phyloP scores from a whole-genome alignment of 1,140 invertebrate genomes.

The Hypsibius dujardini region DNA sequence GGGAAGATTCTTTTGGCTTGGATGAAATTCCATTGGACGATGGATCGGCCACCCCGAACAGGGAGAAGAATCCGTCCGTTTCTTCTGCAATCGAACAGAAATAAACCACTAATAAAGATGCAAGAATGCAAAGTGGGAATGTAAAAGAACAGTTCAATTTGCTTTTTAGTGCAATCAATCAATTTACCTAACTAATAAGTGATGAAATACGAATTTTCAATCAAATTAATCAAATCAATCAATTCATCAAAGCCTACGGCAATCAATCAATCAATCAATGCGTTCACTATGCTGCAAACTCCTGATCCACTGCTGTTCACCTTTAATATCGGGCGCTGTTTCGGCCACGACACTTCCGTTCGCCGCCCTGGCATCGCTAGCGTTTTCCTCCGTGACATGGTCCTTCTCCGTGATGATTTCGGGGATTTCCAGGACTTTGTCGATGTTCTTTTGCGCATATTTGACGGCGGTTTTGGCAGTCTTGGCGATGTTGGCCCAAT shows the following conservation, averaged over 20 bases:
- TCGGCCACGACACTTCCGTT: neutral
- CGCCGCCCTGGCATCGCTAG: conserved; percentile 14
- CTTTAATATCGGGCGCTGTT: no score
- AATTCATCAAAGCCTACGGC: no score
- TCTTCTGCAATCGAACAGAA: conserved; percentile 23
- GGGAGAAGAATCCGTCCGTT: conserved; percentile 26
- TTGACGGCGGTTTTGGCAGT: conserved; percentile 66
- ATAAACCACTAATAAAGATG: no score
- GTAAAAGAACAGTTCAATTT: no score
- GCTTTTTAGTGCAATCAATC: no score
- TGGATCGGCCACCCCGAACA: conserved; percentile 24
- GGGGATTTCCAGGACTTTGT: conserved; percentile 79
- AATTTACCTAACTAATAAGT: no score
- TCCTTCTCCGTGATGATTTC: conserved; percentile 39
- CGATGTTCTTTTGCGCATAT: conserved; percentile 80
- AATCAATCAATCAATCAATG: no score
- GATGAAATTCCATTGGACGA: neutral
- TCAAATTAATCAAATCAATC: no score
- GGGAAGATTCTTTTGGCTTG: neutral
- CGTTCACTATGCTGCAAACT: no score
- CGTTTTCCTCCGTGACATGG: conserved; percentile 27
- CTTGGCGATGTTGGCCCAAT: conserved; percentile 65
- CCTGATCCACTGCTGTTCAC: no score
- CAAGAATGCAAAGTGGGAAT: no score
- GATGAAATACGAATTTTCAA: no score